Evolutionary conservation across 2,797 vertebrate species (phyloP).

Genomic region (Scolopax rusticola): DNA sequence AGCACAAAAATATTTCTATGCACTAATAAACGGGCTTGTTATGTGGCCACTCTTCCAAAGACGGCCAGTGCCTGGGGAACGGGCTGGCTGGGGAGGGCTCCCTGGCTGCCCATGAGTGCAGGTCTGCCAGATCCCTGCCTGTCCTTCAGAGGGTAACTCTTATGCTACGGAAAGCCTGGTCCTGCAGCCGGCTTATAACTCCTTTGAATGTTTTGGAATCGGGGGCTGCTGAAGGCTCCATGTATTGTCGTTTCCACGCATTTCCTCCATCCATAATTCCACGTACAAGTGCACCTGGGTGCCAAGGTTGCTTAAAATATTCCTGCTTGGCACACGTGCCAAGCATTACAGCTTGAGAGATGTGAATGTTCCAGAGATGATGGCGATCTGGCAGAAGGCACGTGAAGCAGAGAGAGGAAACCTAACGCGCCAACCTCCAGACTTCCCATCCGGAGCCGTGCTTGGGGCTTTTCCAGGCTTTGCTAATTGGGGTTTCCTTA

Average conservation of each 20-base stretch:
- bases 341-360: not conserved
- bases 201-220: not conserved
- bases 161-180: accelerated
- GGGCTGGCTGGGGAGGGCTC: not conserved
- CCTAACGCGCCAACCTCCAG: not conserved
- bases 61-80: accelerated
- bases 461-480: not conserved
- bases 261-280: not conserved
- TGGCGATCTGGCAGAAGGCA: not conserved
- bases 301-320: not conserved
- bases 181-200: not conserved
- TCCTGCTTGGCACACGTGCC: not conserved
- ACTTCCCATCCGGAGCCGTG: not conserved
- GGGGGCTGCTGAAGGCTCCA: accelerated
- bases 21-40: not conserved
- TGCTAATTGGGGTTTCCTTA: not conserved
- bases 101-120: accelerated
- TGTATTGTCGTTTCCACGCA: accelerated
- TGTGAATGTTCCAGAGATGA: not conserved
- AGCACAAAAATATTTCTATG: not conserved
- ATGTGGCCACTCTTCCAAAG: not conserved
- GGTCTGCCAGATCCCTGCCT: not conserved
- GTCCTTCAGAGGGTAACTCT: not conserved
- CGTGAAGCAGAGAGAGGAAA: not conserved
- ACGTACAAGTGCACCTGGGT: accelerated